These are phyloP conservation scores for Drosophila austrosaltans DNA, from an alignment of 2,888 invertebrate species.

Conservation along the genomic window DNA sequence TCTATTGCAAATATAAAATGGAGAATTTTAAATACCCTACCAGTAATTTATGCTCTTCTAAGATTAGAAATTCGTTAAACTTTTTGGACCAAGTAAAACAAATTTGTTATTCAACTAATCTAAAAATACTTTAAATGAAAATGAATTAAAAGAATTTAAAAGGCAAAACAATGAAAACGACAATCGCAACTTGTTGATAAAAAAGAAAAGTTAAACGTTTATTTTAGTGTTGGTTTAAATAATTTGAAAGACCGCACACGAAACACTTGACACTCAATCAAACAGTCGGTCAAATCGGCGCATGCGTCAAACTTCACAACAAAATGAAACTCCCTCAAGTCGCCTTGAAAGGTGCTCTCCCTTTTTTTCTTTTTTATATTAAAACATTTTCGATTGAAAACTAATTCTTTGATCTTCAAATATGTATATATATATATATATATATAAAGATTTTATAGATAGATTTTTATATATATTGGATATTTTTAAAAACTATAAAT, in stretches of 20 bases:
- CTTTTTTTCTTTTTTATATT: neutral
- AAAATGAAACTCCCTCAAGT: neutral
- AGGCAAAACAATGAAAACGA: too few species aligned
- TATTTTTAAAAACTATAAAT: conserved; percentile 9
- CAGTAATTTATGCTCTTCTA: too few species aligned
- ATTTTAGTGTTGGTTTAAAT: neutral
- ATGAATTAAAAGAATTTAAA: too few species aligned
- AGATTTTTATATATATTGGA: neutral
- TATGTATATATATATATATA: neutral
- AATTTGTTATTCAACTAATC: too few species aligned
- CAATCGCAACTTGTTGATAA: too few species aligned
- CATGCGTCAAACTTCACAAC: too few species aligned
- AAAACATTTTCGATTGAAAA: neutral
- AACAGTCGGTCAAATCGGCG: too few species aligned
- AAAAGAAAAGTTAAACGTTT: neutral
- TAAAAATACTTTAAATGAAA: too few species aligned
- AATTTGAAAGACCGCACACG: conserved; percentile 10
- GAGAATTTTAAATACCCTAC: too few species aligned
- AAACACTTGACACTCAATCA: neutral
- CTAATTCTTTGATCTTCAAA: neutral
- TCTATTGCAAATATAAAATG: too few species aligned
- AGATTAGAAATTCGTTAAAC: too few species aligned
- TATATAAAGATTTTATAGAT: neutral
- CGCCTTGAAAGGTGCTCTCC: conserved; percentile 7
- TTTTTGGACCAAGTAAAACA: too few species aligned